A percentile compares a stretch with the other conserved stretches of the same genome.
Evolutionary conservation across 1,140 invertebrate genomes (phyloP).

Genomic region (Notospermus geniculatus): DNA sequence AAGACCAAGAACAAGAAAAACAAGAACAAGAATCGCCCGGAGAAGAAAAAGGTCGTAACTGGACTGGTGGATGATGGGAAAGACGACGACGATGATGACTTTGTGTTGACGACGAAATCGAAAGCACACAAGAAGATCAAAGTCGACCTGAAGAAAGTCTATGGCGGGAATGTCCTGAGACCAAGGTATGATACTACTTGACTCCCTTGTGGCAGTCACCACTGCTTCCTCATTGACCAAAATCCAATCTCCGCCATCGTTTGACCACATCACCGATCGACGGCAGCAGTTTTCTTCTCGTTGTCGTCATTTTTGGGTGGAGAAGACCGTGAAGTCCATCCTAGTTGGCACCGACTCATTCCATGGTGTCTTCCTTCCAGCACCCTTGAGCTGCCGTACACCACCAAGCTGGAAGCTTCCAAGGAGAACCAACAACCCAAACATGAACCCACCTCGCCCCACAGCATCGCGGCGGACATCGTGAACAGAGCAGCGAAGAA

Average conservation of each 20-base stretch:
- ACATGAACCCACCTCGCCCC: slow-evolving; percentile 4
- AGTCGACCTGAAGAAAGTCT: slow-evolving; percentile 48
- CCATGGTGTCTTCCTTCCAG: slow-evolving; percentile 18
- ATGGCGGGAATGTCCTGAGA: slow-evolving; percentile 50
- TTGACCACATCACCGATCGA: too few relatives aligned
- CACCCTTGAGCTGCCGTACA: slow-evolving; percentile 36
- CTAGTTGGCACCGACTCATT: neutral
- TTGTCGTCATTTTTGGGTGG: too few relatives aligned
- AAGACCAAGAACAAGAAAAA: slow-evolving; percentile 31
- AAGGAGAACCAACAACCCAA: slow-evolving; percentile 2
- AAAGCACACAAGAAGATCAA: slow-evolving; percentile 55
- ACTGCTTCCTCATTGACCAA: too few relatives aligned
- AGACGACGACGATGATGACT: slow-evolving; percentile 45
- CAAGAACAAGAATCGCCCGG: slow-evolving; percentile 13
- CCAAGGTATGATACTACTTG: slow-evolving; percentile 40
- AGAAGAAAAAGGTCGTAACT: neutral
- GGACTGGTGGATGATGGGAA: slow-evolving; percentile 23
- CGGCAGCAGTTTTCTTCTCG: too few relatives aligned
- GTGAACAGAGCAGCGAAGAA: slow-evolving; percentile 4
- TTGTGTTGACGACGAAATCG: slow-evolving; percentile 56
- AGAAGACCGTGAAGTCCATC: neutral
- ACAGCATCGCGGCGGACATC: slow-evolving; percentile 4
- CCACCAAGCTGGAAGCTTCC: slow-evolving; percentile 17
- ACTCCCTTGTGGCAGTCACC: neutral
- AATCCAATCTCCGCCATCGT: too few relatives aligned